Evolutionary conservation across 2,113 vertebrate species (phyloP).

Genomic region (Xenotilapia caudafasciata): DNA sequence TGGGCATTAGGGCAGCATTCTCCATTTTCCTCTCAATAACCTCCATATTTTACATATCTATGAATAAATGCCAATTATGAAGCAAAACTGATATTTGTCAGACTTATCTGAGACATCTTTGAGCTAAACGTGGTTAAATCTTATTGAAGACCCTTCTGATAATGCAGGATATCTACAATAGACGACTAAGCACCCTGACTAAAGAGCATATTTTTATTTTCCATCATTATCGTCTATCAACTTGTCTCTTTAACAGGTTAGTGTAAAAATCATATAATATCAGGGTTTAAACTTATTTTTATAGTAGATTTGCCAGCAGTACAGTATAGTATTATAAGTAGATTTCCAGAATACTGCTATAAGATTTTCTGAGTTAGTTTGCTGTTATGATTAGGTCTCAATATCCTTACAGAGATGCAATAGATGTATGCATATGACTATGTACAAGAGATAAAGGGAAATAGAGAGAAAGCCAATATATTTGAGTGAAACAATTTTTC

Average conservation of each 20-base stretch:
- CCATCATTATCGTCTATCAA: conserved; percentile 22
- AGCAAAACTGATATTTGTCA: conserved; percentile 27
- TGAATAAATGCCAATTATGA: neutral
- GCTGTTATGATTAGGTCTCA: neutral
- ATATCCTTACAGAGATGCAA: neutral
- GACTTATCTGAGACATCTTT: conserved; percentile 22
- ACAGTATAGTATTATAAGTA: neutral
- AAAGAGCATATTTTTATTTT: conserved; percentile 30
- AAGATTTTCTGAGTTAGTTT: conserved; percentile 1
- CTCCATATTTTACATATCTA: neutral
- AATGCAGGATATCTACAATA: conserved; percentile 47
- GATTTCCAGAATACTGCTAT: neutral
- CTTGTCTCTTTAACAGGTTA: conserved; percentile 18
- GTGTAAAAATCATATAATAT: neutral
- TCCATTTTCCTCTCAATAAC: neutral
- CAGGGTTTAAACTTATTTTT: neutral
- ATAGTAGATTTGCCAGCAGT: neutral
- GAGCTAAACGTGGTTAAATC: conserved; percentile 32
- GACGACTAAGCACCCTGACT: conserved; percentile 30
- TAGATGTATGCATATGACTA: neutral
- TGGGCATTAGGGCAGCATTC: neutral
- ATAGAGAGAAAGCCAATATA: neutral
- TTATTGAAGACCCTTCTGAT: conserved; percentile 17
- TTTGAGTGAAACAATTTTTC: neutral
- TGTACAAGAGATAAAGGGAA: neutral